phyloP scores from a whole-genome alignment of 2,113 vertebrate species.

The Mungos mungo region DNA sequence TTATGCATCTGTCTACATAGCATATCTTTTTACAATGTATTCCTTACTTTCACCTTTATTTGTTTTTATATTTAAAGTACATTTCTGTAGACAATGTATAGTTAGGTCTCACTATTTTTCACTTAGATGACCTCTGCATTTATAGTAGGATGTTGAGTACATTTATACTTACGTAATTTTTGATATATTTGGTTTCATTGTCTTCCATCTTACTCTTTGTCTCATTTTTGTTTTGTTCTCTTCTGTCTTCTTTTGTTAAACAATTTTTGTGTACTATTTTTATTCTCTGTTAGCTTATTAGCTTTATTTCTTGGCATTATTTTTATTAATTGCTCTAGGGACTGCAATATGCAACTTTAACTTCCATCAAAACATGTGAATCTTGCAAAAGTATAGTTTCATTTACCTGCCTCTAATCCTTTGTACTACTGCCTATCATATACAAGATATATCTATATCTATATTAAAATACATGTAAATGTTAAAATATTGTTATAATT shows the following conservation, averaged over 20 bases:
- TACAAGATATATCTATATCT: background rate
- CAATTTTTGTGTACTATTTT: background rate
- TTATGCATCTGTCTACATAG: background rate
- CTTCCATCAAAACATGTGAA: background rate
- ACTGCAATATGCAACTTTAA: background rate
- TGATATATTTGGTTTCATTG: background rate
- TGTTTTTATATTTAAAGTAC: background rate
- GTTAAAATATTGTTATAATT: background rate
- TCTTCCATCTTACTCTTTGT: conserved; percentile 13
- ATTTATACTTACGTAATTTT: conserved; percentile 1
- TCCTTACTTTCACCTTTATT: background rate
- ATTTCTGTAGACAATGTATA: background rate
- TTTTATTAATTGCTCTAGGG: background rate
- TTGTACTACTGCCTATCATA: background rate
- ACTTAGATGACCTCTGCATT: background rate
- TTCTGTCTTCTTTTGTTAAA: background rate
- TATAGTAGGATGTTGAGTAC: background rate
- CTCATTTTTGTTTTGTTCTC: background rate
- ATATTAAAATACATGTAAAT: background rate
- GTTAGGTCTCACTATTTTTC: background rate
- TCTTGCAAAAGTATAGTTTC: background rate
- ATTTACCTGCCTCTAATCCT: background rate
- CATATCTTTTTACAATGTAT: background rate
- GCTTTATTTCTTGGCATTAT: background rate
- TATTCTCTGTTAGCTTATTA: background rate